Conservation (phyloP, 2,797 vertebrate genomes). For the Myripristis murdjan region DNA sequence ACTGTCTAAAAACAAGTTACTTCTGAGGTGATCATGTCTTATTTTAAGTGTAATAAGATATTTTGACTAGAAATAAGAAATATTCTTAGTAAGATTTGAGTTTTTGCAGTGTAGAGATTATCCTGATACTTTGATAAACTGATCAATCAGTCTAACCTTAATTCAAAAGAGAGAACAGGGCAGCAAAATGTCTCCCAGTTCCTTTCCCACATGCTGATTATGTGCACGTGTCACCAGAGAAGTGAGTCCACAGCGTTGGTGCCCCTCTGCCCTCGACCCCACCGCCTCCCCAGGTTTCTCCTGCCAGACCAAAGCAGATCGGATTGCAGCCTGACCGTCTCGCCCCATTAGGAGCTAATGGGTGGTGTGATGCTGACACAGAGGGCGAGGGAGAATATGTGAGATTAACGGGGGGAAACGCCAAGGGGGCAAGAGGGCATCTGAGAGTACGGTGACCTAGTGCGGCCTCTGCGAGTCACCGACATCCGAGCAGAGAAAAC, state of each 20-base stretch:
- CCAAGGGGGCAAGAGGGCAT: slow-evolving; percentile 27
- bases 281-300: slow-evolving; percentile 1
- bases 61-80: too few species aligned
- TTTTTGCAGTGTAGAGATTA: too few species aligned
- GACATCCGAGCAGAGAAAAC: slow-evolving; percentile 40
- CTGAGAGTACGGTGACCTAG: slow-evolving; percentile 39
- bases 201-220: slow-evolving; percentile 16
- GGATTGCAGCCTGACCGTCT: slow-evolving; percentile 60
- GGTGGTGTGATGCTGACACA: slow-evolving; percentile 61
- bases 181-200: not conserved
- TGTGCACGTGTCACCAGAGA: slow-evolving; percentile 1
- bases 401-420: slow-evolving; percentile 51
- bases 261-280: slow-evolving; percentile 21
- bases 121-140: too few species aligned
- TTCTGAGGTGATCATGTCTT: too few species aligned
- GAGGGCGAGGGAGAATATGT: slow-evolving; percentile 34
- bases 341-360: slow-evolving; percentile 77
- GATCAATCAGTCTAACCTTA: too few species aligned
- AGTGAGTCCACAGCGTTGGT: not conserved
- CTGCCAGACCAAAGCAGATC: slow-evolving; percentile 56
- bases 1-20: too few species aligned
- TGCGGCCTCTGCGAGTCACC: slow-evolving; percentile 13
- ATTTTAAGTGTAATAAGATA: too few species aligned
- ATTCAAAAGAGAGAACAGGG: slow-evolving; percentile 5
- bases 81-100: too few species aligned